Evolutionary conservation across 2,797 vertebrate species (phyloP).

Genomic region (Phylloscopus collybita): DNA sequence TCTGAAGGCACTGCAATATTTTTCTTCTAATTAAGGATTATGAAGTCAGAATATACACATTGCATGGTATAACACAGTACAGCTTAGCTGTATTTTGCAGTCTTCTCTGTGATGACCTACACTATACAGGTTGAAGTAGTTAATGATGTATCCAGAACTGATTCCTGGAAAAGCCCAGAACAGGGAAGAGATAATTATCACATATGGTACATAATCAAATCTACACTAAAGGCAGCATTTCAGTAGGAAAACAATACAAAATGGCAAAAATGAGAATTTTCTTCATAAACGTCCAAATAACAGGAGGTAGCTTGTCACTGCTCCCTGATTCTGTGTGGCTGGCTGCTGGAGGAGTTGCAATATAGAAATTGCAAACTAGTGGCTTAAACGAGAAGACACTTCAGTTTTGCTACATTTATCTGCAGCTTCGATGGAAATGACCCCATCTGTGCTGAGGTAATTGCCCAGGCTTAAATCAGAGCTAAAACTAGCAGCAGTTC

Average conservation of each 20-base stretch:
- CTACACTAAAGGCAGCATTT: not conserved
- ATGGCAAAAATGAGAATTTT: not conserved
- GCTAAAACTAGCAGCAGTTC: not conserved
- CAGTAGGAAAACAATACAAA: not conserved
- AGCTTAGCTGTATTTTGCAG: not conserved
- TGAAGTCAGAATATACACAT: not conserved
- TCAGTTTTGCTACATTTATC: not conserved
- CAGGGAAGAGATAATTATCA: not conserved
- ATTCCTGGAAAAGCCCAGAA: not conserved
- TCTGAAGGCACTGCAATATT: not conserved
- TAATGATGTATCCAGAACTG: not conserved
- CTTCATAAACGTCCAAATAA: not conserved
- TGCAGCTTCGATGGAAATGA: not conserved
- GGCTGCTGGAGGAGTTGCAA: not conserved
- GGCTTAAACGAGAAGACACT: not conserved
- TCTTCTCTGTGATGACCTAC: not conserved
- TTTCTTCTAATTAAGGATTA: not conserved
- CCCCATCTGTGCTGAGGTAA: not conserved
- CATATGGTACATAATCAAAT: not conserved
- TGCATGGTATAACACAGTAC: accelerated
- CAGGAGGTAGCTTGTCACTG: not conserved
- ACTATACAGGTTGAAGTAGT: not conserved
- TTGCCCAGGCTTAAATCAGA: not conserved
- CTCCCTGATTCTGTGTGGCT: not conserved
- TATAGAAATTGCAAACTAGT: not conserved